These are phyloP conservation scores for Cyclophora punctaria DNA, from an alignment of 2,888 invertebrate genomes.

Conservation along the genomic window DNA sequence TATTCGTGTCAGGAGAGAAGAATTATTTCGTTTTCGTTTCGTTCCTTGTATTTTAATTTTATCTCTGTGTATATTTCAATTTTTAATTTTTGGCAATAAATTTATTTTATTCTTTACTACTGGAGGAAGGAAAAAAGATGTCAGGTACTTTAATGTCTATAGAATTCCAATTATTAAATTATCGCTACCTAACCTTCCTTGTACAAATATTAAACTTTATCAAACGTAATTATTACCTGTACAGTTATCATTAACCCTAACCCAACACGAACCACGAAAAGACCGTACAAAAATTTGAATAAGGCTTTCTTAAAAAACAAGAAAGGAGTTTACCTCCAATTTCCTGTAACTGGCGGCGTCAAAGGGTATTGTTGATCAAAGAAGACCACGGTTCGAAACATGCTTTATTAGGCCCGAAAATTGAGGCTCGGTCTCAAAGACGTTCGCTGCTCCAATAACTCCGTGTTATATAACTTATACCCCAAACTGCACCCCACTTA, in stretches of 20 bases:
- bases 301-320: constrained; percentile 1
- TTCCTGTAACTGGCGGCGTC: constrained; percentile 10
- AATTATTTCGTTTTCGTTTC: too few relatives aligned
- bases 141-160: too few relatives aligned
- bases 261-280: neutral
- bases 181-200: too few relatives aligned
- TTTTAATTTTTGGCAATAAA: too few relatives aligned
- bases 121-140: too few relatives aligned
- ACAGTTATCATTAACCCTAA: neutral
- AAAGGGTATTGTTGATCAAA: constrained; percentile 19
- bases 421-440: constrained; percentile 9
- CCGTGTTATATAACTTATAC: neutral
- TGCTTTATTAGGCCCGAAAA: constrained; percentile 14
- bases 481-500: neutral
- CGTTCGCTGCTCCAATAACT: constrained; percentile 2
- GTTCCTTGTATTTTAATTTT: too few relatives aligned
- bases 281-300: neutral
- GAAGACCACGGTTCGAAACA: constrained; percentile 9
- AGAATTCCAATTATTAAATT: too few relatives aligned
- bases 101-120: too few relatives aligned
- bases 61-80: too few relatives aligned
- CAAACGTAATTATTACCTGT: neutral
- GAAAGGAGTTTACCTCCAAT: constrained; percentile 7
- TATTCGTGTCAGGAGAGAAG: too few relatives aligned
- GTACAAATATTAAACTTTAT: neutral